phyloP scores from a whole-genome alignment of 2,888 invertebrate species.

The Luperina nickerlii region DNA sequence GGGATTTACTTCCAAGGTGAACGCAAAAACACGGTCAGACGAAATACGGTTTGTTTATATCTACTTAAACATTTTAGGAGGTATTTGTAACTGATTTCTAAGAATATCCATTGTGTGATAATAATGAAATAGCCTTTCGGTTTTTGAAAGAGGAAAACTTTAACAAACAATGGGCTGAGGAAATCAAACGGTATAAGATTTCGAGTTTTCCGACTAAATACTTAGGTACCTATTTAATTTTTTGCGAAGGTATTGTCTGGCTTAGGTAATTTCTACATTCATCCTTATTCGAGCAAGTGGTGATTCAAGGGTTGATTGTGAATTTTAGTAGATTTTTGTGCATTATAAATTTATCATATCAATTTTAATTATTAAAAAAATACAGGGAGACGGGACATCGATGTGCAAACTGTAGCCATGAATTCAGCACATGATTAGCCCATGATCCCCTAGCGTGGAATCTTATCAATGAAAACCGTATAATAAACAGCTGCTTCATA shows the following conservation, averaged over 20 bases:
- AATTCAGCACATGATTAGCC: too few species aligned
- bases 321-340: neutral
- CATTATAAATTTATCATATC: too few species aligned
- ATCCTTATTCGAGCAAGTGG: neutral
- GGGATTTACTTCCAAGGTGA: slow-evolving; percentile 27
- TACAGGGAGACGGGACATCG: too few species aligned
- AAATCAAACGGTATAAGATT: slow-evolving; percentile 2
- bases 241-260: neutral
- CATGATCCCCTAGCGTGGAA: too few species aligned
- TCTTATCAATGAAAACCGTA: too few species aligned
- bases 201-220: slow-evolving; percentile 5
- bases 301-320: neutral
- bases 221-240: neutral
- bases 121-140: neutral
- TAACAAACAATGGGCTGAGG: neutral
- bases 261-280: neutral
- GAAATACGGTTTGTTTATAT: slow-evolving; percentile 28
- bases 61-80: slow-evolving; percentile 10
- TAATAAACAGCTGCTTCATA: too few species aligned
- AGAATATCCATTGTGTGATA: slow-evolving; percentile 1
- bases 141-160: neutral
- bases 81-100: slow-evolving; percentile 8
- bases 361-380: neutral
- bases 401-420: too few species aligned
- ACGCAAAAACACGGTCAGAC: slow-evolving; percentile 22